A percentile compares a stretch with the other conserved stretches of the same genome.
These are phyloP conservation scores for Drosophila mimica DNA, from an alignment of 2,888 invertebrate genomes.

Conservation along the genomic window DNA sequence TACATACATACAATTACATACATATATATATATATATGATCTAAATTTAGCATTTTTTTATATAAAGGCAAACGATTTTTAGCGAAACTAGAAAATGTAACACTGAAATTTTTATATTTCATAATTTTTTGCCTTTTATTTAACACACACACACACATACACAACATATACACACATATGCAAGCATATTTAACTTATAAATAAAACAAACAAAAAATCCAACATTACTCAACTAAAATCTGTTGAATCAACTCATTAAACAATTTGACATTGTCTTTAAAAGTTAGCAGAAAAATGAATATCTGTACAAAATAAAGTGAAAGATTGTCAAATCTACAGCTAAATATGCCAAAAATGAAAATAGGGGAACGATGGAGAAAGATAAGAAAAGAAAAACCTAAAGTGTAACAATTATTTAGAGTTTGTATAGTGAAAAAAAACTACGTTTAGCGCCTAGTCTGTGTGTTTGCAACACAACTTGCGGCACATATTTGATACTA, in stretches of 20 bases:
- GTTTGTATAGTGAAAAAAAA: constrained; percentile 72
- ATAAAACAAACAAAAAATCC: constrained; percentile 22
- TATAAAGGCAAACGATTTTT: constrained; percentile 54
- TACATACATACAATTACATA: constrained; percentile 27
- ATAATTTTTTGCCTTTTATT: constrained; percentile 46
- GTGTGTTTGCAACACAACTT: constrained; percentile 56
- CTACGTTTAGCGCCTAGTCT: constrained; percentile 75
- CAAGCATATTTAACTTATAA: constrained; percentile 53
- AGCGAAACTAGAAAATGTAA: constrained; percentile 63
- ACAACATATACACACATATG: constrained; percentile 17
- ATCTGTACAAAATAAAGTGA: constrained; percentile 65
- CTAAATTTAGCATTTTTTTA: constrained; percentile 61
- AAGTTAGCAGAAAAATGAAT: constrained; percentile 24
- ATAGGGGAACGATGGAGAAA: constrained; percentile 32
- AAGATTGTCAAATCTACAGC: constrained; percentile 83
- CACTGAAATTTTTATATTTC: constrained; percentile 47
- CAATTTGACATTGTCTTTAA: constrained; percentile 57
- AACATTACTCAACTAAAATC: constrained; percentile 54
- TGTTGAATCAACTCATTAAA: constrained; percentile 61
- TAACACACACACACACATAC: constrained; percentile 26
- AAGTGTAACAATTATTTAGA: constrained; percentile 76
- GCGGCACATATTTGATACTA: constrained; percentile 76
- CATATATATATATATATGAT: constrained; percentile 29
- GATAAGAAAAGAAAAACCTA: constrained; percentile 33
- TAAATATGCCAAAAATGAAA: constrained; percentile 83